Percentiles rank a stretch among this genome's conserved stretches.
These are phyloP conservation scores for Camponotus pennsylvanicus DNA, from an alignment of 1,140 invertebrate genomes.

Conservation along the genomic window DNA sequence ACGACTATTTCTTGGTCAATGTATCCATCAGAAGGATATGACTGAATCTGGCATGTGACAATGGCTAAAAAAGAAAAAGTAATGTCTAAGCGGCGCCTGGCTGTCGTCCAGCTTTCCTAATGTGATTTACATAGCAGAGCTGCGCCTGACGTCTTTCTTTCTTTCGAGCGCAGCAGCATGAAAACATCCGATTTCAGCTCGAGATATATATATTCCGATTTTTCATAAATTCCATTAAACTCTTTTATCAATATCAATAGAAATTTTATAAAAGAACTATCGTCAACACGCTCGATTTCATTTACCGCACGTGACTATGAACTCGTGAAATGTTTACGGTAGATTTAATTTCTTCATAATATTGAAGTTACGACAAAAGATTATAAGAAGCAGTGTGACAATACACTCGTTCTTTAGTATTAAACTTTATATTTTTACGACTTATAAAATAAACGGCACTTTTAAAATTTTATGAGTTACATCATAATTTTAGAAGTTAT, in stretches of 20 bases:
- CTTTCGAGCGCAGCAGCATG: slow-evolving; percentile 35
- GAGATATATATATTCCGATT: slow-evolving; percentile 8
- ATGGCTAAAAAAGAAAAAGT: background rate
- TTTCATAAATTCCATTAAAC: slow-evolving; percentile 28
- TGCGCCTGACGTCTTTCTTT: slow-evolving; percentile 39
- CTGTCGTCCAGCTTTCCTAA: slow-evolving; percentile 54
- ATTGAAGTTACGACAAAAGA: background rate
- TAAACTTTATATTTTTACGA: background rate
- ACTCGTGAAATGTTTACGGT: background rate
- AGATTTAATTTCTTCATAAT: background rate
- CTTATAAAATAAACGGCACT: background rate
- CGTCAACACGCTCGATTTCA: background rate
- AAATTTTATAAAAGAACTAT: background rate
- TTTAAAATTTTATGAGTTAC: background rate
- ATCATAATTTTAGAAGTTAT: background rate
- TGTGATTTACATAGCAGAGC: slow-evolving; percentile 61
- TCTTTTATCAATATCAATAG: background rate
- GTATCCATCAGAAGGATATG: background rate
- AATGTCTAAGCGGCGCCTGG: slow-evolving; percentile 48
- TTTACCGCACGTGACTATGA: slow-evolving; percentile 7
- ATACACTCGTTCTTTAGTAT: background rate
- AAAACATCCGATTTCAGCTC: slow-evolving; percentile 37
- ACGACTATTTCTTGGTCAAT: slow-evolving; percentile 19
- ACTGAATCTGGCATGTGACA: background rate
- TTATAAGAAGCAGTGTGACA: background rate